Evolutionary conservation across 2,888 invertebrate species (phyloP).

Genomic region (Drosophila anomalipes): DNA sequence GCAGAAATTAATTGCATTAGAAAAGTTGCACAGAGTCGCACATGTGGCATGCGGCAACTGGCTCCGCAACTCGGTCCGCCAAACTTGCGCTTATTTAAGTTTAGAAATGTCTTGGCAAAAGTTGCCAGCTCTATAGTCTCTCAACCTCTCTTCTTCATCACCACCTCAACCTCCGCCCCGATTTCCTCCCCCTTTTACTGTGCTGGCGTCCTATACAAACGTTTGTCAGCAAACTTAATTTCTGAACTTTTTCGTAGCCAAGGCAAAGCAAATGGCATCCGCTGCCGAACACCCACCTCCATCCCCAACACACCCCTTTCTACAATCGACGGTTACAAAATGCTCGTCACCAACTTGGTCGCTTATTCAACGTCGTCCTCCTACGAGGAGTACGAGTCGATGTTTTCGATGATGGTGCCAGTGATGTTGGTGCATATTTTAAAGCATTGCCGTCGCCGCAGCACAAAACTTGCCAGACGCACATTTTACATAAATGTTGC

Average conservation of each 20-base stretch:
- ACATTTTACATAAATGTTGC: constrained; percentile 81
- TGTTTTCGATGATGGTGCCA: constrained; percentile 6
- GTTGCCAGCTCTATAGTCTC: constrained; percentile 39
- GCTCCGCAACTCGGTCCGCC: constrained; percentile 57
- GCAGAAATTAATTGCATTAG: constrained; percentile 82
- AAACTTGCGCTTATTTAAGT: constrained; percentile 78
- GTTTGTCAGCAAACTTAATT: constrained; percentile 81
- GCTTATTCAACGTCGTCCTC: constrained; percentile 65
- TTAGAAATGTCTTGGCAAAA: constrained; percentile 77
- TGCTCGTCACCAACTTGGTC: constrained; percentile 75
- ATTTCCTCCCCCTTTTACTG: constrained; percentile 1
- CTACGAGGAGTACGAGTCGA: constrained; percentile 1
- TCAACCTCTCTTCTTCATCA: background rate
- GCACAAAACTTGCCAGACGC: constrained; percentile 77
- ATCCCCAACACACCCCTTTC: background rate
- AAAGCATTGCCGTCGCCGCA: constrained; percentile 42
- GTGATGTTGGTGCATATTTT: constrained; percentile 66
- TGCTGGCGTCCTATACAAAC: constrained; percentile 59
- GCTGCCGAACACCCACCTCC: constrained; percentile 17
- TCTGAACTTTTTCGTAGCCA: constrained; percentile 74
- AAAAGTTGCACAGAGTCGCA: constrained; percentile 75
- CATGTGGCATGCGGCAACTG: constrained; percentile 64
- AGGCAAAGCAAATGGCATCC: constrained; percentile 67
- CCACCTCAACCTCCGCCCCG: background rate
- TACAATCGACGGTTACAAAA: constrained; percentile 69